Evolutionary conservation across 2,113 vertebrate species (phyloP).

Genomic region (Ptychochromis oligacanthus): DNA sequence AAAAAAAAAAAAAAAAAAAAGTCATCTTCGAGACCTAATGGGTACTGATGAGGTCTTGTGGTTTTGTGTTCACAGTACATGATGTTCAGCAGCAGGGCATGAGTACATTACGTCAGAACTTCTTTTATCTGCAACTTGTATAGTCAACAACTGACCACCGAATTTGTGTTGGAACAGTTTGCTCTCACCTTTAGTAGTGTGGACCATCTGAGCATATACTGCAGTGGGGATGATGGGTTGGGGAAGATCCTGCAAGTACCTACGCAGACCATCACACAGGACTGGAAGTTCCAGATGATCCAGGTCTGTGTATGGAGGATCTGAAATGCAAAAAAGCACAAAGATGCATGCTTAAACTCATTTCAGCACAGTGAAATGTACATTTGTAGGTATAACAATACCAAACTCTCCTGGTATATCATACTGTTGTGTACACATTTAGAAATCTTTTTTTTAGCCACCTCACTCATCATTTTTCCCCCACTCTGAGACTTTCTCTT

Average conservation of each 20-base stretch:
- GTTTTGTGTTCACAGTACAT: slow-evolving; percentile 42
- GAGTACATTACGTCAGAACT: slow-evolving; percentile 26
- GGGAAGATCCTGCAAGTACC: slow-evolving; percentile 94
- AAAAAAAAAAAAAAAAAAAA: neutral
- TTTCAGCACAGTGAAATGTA: neutral
- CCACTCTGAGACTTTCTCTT: slow-evolving; percentile 11
- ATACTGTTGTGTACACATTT: neutral
- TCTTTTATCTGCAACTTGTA: neutral
- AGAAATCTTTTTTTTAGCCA: neutral
- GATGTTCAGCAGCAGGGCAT: slow-evolving; percentile 34
- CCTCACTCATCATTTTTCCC: neutral
- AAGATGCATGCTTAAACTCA: neutral
- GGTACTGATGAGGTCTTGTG: slow-evolving; percentile 10
- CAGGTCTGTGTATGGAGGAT: slow-evolving; percentile 82
- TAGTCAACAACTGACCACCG: neutral
- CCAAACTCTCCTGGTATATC: neutral
- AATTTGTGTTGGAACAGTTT: fast-evolving
- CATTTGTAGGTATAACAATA: neutral
- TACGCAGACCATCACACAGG: slow-evolving; percentile 88
- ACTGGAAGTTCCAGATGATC: slow-evolving; percentile 88
- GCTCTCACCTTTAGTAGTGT: slow-evolving; percentile 87
- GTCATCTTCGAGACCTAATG: neutral
- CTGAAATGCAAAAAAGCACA: slow-evolving; percentile 68
- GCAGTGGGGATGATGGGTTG: slow-evolving; percentile 90
- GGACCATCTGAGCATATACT: slow-evolving; percentile 87